These are phyloP conservation scores for Dasyprocta punctata DNA, from an alignment of 2,113 vertebrate genomes.

Conservation along the genomic window DNA sequence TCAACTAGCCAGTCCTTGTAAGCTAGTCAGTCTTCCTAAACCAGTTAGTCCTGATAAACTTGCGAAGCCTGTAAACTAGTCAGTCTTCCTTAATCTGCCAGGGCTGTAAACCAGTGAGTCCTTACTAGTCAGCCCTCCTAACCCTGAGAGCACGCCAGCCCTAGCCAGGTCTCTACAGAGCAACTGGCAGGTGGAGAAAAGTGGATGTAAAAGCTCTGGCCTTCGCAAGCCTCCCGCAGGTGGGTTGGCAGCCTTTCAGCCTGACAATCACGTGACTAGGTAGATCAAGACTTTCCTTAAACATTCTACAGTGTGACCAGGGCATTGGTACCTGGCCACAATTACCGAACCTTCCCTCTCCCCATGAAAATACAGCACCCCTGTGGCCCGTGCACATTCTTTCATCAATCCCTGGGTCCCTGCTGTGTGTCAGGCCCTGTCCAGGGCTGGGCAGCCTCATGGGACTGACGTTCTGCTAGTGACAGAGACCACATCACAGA, in stretches of 20 bases:
- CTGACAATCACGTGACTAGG: not conserved
- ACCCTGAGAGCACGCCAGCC: not conserved
- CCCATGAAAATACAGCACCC: fast-evolving
- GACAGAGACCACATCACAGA: not conserved
- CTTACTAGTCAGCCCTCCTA: not conserved
- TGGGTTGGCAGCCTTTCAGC: not conserved
- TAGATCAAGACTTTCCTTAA: not conserved
- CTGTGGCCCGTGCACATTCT: fast-evolving
- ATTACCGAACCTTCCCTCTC: fast-evolving
- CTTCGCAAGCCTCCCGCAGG: not conserved
- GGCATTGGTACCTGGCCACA: not conserved
- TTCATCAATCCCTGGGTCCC: too few relatives aligned
- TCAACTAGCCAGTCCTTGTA: too few relatives aligned
- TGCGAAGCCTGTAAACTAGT: not conserved
- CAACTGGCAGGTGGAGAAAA: too few relatives aligned
- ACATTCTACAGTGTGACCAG: not conserved
- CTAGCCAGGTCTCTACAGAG: not conserved
- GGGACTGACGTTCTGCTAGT: not conserved
- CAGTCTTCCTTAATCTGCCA: not conserved
- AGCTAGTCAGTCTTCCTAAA: not conserved
- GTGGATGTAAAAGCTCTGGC: too few relatives aligned
- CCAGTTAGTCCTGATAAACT: too few relatives aligned
- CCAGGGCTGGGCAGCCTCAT: too few relatives aligned
- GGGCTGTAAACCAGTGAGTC: not conserved
- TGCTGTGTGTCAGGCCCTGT: fast-evolving